Base-by-base conservation (phyloP, 2,797 vertebrate genomes). In the Chrosomus eos region DNA sequence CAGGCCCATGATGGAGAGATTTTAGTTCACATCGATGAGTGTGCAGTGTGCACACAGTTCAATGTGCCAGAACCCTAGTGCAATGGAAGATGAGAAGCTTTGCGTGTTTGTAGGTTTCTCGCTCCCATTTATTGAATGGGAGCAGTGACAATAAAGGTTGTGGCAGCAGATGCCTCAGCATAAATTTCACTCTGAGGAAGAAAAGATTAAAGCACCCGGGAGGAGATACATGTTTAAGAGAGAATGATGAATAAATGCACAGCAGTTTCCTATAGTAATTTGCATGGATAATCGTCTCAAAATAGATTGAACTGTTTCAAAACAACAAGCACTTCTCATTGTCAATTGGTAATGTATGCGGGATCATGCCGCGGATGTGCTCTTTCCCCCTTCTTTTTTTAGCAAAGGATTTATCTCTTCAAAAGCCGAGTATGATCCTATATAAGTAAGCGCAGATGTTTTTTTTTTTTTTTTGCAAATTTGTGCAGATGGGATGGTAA, bases 131-230 rank as follows among this genome's bases (percentile, higher is more conserved):
- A 86, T 62, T 62, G 84, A 86, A 79, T 87, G 84, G 79, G 64
- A 86, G 82, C 74, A 81, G 84, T 87, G 85, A 78, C 82, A 84
- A 70, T 88, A 87, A 87, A 84, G 73, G 33, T 51, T 84, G 64
- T 70, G 45, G 86, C 82, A 77, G 89, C 90, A 93, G 92, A 92
- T 92, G 91, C 88, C 91, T 90, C 62, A 81, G 74, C 87, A 88
- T 90, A 89, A 90, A 92, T 91, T 68, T 90, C 62, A 82, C 43
- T 67, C 55, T 67, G 71, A 64, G 31, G 67, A 88, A 82, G 76
- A 48, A 83, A 77, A 67, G 70, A 85, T 89, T 83, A 88, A 87
- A 87, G 88, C 55, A 89, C 90, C 85, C 36, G 31, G 83, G 89
- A 86, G 83, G 84, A 88, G 68, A 78, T 70, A 72, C 51, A 66